Conservation (phyloP, 2,113 vertebrate species). For the Theropithecus gelada region DNA sequence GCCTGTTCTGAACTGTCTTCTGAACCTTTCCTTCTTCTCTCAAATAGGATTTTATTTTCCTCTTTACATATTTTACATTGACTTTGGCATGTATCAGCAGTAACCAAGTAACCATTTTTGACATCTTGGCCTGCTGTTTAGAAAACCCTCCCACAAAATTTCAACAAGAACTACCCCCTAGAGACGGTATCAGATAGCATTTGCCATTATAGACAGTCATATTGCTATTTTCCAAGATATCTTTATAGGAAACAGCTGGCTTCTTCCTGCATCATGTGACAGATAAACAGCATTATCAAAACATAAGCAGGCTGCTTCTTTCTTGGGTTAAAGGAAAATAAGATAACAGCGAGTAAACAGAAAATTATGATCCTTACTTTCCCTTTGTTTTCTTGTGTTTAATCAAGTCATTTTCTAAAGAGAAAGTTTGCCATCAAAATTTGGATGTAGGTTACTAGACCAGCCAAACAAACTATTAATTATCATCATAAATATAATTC, state of each 20-base stretch:
- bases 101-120: slow-evolving; percentile 63
- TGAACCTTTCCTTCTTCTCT: background rate
- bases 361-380: slow-evolving; percentile 7
- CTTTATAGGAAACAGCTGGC: slow-evolving; percentile 59
- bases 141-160: slow-evolving; percentile 35
- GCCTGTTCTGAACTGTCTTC: background rate
- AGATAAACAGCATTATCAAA: slow-evolving; percentile 60
- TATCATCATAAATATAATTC: slow-evolving; percentile 23
- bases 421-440: background rate
- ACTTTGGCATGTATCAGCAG: slow-evolving; percentile 17
- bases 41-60: background rate
- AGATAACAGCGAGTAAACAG: slow-evolving; percentile 13
- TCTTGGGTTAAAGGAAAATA: slow-evolving; percentile 51
- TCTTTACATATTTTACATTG: background rate
- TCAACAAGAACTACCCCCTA: slow-evolving; percentile 49
- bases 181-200: slow-evolving; percentile 47
- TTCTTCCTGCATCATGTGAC: slow-evolving; percentile 44
- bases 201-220: slow-evolving; percentile 47
- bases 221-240: slow-evolving; percentile 47
- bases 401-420: slow-evolving; percentile 48
- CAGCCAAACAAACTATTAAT: slow-evolving; percentile 28
- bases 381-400: slow-evolving; percentile 42
- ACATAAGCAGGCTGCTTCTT: slow-evolving; percentile 31
- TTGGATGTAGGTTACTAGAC: slow-evolving; percentile 20
- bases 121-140: slow-evolving; percentile 40